Evolutionary conservation across 1,140 invertebrate species (phyloP), one percentile per base, ranked within the genome.

Genomic region (Drosophila tristis): DNA sequence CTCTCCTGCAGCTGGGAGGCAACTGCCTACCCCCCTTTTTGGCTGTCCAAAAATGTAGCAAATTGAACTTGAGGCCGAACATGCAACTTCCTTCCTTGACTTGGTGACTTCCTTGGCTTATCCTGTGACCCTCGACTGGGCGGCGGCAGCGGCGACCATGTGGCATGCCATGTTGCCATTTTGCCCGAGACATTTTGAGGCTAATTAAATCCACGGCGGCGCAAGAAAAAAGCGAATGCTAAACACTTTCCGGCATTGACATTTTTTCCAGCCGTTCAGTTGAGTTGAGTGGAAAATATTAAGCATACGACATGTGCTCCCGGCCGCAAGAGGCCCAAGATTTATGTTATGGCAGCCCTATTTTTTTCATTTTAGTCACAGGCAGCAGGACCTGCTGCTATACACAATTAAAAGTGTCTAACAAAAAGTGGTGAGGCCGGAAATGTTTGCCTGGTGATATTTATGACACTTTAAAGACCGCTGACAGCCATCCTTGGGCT

Each of bases 231-330:
- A 67, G 42, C 44, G 56, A 81, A 86, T 86, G 84, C 79, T 82
- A 87, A 87, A 82, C 79, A 71, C 50, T 84, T 89, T 89, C 84
- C 84, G 84, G 82, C 75, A 89, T 82, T 87, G 82, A 87, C 82
- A 87, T 85, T 80, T 82, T 63, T 81, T 63, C 45, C 7, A 50
- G 35, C 16, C 42, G 57, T 35, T 35, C 2, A 35, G 8, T 13
- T 13, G 35, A 39, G 35, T 39, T 60, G 42, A 55, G 53, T 55
- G 49, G 53, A 73, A 79, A 71, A 80, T 85, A 85, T 84, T 80
- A 84, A 78, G 80, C 80, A 85, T 85, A 85, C 80, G 76, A 74
- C 80, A 54, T 58, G 80, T 84, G 15, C 54, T 26, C 50, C 80
- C 57, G 51, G 62, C 48, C 13, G 13, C 49, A 54, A 29, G 29